Evolutionary conservation across 2,888 invertebrate genomes (phyloP).

Genomic region (Apodemia duryi): DNA sequence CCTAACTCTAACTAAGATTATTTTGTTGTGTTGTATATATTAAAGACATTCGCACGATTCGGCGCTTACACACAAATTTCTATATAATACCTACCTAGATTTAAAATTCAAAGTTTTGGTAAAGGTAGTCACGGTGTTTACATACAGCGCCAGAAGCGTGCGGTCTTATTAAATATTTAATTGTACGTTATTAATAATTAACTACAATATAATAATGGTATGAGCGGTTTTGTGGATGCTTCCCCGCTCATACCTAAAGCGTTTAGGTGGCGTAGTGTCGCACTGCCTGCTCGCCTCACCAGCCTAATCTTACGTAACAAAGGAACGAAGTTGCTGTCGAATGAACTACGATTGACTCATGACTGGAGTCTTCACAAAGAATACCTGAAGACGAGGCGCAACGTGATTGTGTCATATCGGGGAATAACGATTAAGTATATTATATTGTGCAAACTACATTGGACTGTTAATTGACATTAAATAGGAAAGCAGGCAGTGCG

Average conservation of each 20-base stretch:
- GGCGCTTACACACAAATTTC: constrained; percentile 30
- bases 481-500: constrained; percentile 61
- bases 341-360: neutral
- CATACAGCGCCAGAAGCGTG: constrained; percentile 42
- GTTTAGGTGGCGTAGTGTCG: constrained; percentile 69
- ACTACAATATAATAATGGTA: constrained; percentile 77
- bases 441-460: constrained; percentile 32
- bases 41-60: constrained; percentile 44
- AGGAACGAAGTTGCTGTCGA: neutral
- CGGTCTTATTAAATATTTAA: constrained; percentile 48
- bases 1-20: constrained; percentile 73
- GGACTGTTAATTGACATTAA: constrained; percentile 65
- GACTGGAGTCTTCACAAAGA: constrained; percentile 6
- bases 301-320: constrained; percentile 11
- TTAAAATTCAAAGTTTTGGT: constrained; percentile 10
- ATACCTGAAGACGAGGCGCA: constrained; percentile 9
- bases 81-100: constrained; percentile 18
- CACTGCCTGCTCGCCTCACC: constrained; percentile 52
- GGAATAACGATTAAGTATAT: constrained; percentile 1
- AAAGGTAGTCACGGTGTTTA: constrained; percentile 10
- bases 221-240: constrained; percentile 77
- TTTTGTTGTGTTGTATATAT: constrained; percentile 58
- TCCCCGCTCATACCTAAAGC: constrained; percentile 78
- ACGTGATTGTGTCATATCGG: neutral
- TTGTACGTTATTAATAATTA: constrained; percentile 70